phyloP scores from a whole-genome alignment of 2,888 invertebrate genomes.

The Leptopilina syphax region DNA sequence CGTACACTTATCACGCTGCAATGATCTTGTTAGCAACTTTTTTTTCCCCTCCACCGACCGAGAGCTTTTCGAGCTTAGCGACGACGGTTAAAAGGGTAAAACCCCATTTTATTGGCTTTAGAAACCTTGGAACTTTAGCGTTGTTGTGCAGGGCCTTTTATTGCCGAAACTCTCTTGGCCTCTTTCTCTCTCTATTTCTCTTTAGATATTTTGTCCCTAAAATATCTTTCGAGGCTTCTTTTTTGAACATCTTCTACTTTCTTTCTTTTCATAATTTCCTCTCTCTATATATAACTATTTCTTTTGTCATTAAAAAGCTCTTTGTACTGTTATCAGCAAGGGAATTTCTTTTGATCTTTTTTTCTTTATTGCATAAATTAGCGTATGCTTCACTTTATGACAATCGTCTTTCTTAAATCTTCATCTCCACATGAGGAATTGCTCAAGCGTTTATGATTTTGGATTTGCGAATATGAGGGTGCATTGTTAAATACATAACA shows the following conservation, averaged over 20 bases:
- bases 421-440: neutral
- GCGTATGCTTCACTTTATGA: conserved; percentile 1
- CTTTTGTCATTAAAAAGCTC: neutral
- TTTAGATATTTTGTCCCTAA: neutral
- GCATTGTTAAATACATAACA: too few relatives aligned
- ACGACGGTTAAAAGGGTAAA: conserved; percentile 58
- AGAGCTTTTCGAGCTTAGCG: conserved; percentile 57
- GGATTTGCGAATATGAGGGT: neutral
- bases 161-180: conserved; percentile 7
- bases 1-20: conserved; percentile 60
- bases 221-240: neutral
- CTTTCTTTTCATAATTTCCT: conserved; percentile 2
- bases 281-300: neutral
- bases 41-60: conserved; percentile 50
- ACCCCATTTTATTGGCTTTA: conserved; percentile 59
- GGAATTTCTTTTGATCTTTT: conserved; percentile 17
- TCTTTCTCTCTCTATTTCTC: neutral
- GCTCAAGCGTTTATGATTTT: neutral
- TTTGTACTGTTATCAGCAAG: neutral
- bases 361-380: conserved; percentile 2
- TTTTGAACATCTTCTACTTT: neutral
- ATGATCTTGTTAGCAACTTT: conserved; percentile 61
- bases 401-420: conserved; percentile 5
- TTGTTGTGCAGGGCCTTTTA: conserved; percentile 14
- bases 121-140: conserved; percentile 56